Evolutionary conservation across 1,140 invertebrate genomes (phyloP).

Genomic region (Ostrea edulis): DNA sequence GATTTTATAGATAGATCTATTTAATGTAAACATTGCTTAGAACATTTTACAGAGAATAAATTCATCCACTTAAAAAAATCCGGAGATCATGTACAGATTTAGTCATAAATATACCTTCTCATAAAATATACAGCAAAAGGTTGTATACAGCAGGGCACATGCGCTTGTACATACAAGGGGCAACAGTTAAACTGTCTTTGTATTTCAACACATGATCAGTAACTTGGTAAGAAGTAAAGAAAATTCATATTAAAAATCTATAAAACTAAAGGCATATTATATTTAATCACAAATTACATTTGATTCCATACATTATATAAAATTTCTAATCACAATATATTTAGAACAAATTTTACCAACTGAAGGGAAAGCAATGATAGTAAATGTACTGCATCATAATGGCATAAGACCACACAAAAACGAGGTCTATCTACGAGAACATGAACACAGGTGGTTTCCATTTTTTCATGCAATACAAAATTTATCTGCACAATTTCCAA

Average conservation of each 20-base stretch:
- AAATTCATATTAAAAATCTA: constrained; percentile 25
- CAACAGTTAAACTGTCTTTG: constrained; percentile 12
- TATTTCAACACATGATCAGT: neutral
- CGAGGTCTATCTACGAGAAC: neutral
- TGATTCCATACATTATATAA: neutral
- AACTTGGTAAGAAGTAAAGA: neutral
- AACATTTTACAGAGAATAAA: constrained; percentile 13
- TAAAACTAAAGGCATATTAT: constrained; percentile 4
- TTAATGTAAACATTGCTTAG: constrained; percentile 4
- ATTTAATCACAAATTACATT: neutral
- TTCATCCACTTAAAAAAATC: constrained; percentile 7
- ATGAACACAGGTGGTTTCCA: constrained; percentile 10
- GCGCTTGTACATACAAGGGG: neutral
- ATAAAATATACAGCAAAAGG: neutral
- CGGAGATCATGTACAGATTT: constrained; percentile 15
- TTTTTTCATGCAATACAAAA: neutral
- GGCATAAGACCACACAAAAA: constrained; percentile 15
- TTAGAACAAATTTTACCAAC: neutral
- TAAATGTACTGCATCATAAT: constrained; percentile 9
- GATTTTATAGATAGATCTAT: neutral
- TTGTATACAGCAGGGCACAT: neutral
- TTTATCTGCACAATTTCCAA: neutral
- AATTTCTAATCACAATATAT: constrained; percentile 9
- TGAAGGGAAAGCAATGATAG: neutral
- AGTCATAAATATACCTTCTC: neutral